These are phyloP conservation scores for Urocyon cinereoargenteus DNA, from an alignment of 2,797 vertebrate species.

Conservation along the genomic window DNA sequence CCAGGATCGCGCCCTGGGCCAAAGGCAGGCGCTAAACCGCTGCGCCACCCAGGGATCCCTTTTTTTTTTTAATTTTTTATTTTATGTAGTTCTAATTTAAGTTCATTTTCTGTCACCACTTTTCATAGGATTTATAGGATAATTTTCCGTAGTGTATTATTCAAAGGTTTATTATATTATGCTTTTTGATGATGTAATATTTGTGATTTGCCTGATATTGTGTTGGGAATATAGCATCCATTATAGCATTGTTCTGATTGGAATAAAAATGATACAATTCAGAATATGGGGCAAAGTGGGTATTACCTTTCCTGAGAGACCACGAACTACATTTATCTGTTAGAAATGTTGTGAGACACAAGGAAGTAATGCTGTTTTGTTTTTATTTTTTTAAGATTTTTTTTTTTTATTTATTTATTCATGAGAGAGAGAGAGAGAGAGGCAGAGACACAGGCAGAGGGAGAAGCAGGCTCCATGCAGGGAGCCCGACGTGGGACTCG, in stretches of 20 bases:
- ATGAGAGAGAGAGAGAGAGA: no score
- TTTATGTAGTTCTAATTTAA: conserved; percentile 24
- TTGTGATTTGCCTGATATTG: background rate
- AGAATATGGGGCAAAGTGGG: background rate
- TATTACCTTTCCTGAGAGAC: conserved; percentile 44
- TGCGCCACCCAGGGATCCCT: no score
- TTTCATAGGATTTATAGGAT: conserved; percentile 9
- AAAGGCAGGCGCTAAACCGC: no score
- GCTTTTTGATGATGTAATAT: background rate
- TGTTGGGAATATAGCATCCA: background rate
- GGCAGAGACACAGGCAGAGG: no score
- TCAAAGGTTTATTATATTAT: background rate
- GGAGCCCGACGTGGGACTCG: no score
- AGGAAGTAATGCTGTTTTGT: background rate
- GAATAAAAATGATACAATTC: conserved; percentile 24
- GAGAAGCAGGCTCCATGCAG: no score
- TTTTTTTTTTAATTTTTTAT: no score
- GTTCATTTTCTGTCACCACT: background rate
- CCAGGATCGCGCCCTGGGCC: no score
- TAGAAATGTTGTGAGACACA: conserved; percentile 35
- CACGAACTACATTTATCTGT: background rate
- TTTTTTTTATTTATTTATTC: no score
- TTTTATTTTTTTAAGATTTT: no score
- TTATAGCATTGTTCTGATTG: background rate
- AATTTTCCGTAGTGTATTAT: background rate